phyloP scores from a whole-genome alignment of 2,797 vertebrate species.

The Heliangelus exortis region DNA sequence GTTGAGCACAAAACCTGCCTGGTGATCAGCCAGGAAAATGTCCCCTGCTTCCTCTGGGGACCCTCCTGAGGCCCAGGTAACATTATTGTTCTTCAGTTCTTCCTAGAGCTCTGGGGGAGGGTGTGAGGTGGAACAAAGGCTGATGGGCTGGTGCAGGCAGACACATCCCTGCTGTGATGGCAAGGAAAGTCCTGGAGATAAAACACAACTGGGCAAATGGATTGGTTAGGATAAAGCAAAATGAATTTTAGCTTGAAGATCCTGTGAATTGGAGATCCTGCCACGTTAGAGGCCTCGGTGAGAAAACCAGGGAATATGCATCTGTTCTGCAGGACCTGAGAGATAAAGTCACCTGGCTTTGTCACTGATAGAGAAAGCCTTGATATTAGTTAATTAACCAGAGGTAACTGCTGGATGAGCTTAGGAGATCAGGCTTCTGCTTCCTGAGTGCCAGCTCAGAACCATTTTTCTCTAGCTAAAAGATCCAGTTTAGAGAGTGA shows the following conservation, averaged over 20 bases:
- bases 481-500: neutral
- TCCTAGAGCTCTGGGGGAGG: neutral
- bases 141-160: neutral
- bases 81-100: fast-evolving
- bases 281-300: neutral
- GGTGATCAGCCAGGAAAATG: neutral
- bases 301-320: neutral
- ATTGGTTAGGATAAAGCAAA: neutral
- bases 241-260: neutral
- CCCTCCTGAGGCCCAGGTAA: neutral
- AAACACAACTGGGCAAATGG: neutral
- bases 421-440: neutral
- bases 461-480: neutral
- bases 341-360: neutral
- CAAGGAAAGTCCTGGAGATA: neutral
- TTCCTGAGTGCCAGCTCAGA: neutral
- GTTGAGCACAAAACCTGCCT: neutral
- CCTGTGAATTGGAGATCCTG: neutral
- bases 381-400: neutral
- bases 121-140: neutral
- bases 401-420: neutral
- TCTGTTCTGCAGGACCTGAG: neutral
- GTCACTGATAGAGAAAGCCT: neutral
- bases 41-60: neutral
- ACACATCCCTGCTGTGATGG: fast-evolving